These are phyloP conservation scores for Stramonita haemastoma DNA, from an alignment of 2,888 invertebrate species.

Conservation along the genomic window DNA sequence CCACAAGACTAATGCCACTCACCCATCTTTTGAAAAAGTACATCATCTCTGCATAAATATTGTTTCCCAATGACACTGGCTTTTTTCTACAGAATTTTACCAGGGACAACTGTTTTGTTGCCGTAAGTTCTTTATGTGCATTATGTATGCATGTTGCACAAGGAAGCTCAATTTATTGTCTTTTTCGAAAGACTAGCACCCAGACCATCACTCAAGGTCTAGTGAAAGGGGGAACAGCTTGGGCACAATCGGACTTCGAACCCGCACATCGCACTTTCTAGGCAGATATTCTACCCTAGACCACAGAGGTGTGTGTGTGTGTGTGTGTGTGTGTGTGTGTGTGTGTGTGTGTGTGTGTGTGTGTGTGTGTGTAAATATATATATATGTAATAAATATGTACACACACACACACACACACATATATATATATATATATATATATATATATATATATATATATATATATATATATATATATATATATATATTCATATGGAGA, in stretches of 20 bases:
- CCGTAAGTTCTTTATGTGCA: not conserved
- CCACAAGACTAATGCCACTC: no score
- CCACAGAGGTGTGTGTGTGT: not conserved
- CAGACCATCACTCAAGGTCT: no score
- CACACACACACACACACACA: not conserved
- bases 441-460: not conserved
- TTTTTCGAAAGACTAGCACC: no score
- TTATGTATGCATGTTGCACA: not conserved
- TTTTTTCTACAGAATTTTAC: no score
- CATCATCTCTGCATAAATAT: no score
- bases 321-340: not conserved
- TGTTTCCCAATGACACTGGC: no score
- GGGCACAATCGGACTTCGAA: not conserved
- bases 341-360: not conserved
- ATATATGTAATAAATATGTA: not conserved
- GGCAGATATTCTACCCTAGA: no score
- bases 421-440: not conserved
- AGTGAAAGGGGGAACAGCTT: no score
- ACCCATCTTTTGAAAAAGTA: no score
- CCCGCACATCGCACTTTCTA: no score
- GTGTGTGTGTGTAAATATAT: not conserved
- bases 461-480: not conserved
- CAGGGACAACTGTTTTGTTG: no score
- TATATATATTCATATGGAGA: not conserved
- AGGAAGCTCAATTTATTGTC: no score